phyloP scores from a whole-genome alignment of 2,888 invertebrate species.

The Imbricaverruca yamaguchii region DNA sequence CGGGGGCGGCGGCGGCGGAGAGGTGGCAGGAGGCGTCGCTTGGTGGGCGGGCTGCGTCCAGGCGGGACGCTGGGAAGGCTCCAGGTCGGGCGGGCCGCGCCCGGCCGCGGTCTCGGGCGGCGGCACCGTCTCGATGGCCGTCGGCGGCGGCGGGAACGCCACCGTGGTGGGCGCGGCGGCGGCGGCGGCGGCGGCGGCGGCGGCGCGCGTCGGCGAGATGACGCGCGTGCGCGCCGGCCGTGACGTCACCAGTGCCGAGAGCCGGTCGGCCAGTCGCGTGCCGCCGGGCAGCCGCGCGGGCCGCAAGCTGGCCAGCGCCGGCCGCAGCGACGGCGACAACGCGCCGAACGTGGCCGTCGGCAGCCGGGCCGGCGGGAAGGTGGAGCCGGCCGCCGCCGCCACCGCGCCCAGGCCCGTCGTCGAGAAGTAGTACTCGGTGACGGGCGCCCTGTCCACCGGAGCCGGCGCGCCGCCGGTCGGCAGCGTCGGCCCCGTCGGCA shows the following conservation, averaged over 20 bases:
- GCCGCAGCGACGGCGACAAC: background rate
- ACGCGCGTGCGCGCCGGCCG: background rate
- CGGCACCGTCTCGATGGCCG: background rate
- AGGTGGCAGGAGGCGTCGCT: background rate
- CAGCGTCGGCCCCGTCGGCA: background rate
- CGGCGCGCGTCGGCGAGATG: background rate
- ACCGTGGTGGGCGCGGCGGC: background rate
- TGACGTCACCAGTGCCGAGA: background rate
- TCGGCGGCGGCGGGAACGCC: background rate
- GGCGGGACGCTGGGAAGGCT: background rate
- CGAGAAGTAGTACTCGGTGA: slow-evolving; percentile 19
- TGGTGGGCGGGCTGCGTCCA: background rate
- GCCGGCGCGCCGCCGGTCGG: background rate
- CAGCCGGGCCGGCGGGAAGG: background rate
- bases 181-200: background rate
- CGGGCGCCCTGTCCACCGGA: background rate
- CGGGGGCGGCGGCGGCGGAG: background rate
- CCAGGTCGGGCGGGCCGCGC: background rate
- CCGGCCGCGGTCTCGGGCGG: background rate
- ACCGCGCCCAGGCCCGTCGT: background rate
- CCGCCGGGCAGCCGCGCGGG: background rate
- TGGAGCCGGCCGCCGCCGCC: no score
- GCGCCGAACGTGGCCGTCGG: background rate
- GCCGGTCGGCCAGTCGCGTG: background rate
- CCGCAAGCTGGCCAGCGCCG: background rate